A percentile compares a stretch with the other conserved stretches of the same genome.
phyloP scores from a whole-genome alignment of 1,140 invertebrate species.

The Heliconius nattereri region DNA sequence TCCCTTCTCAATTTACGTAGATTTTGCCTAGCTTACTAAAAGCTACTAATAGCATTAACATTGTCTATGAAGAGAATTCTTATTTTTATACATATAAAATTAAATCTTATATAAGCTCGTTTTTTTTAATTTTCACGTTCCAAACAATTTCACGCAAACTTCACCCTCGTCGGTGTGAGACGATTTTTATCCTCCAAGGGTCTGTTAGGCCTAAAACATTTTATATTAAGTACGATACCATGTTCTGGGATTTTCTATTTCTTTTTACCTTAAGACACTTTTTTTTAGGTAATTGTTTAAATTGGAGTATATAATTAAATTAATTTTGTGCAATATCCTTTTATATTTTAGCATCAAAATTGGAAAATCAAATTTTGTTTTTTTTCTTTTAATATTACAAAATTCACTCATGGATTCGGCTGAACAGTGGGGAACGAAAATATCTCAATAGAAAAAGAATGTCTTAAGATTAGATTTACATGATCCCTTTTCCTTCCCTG shows the following conservation, averaged over 20 bases:
- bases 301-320: neutral
- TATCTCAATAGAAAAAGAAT: too few relatives aligned
- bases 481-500: too few relatives aligned
- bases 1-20: too few relatives aligned
- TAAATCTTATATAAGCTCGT: neutral
- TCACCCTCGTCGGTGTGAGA: conserved; percentile 8
- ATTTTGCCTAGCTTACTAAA: too few relatives aligned
- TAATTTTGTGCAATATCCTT: neutral
- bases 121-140: conserved; percentile 6
- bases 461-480: too few relatives aligned
- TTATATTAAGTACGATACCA: conserved; percentile 13
- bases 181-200: conserved; percentile 16
- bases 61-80: too few relatives aligned
- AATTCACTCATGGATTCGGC: too few relatives aligned
- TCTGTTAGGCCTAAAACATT: conserved; percentile 15
- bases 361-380: neutral
- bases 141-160: conserved; percentile 6
- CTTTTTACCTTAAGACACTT: neutral
- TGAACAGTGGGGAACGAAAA: too few relatives aligned
- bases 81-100: neutral
- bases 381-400: neutral
- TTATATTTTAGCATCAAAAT: neutral
- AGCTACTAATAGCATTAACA: too few relatives aligned
- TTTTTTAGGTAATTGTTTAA: conserved; percentile 5
- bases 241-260: conserved; percentile 13